Conservation (phyloP, 2,888 invertebrate species). For the Embidobia sp. region DNA sequence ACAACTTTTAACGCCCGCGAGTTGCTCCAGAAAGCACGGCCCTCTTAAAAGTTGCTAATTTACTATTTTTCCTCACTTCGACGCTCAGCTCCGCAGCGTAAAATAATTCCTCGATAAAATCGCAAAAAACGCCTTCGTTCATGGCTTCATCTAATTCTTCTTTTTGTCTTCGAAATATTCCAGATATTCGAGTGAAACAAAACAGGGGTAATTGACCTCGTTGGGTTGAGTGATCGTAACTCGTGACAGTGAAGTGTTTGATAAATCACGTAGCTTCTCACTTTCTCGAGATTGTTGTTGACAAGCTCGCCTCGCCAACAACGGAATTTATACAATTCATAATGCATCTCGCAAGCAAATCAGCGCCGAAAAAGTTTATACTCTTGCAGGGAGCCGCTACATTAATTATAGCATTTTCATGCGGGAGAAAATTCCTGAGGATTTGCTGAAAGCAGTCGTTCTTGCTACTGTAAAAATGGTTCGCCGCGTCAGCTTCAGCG, state of each 20-base stretch:
- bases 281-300: conserved; percentile 35
- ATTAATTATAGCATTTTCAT: conserved; percentile 16
- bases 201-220: conserved; percentile 29
- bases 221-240: conserved; percentile 43
- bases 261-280: conserved; percentile 44
- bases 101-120: no score
- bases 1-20: no score
- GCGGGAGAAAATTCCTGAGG: not conserved
- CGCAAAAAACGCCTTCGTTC: no score
- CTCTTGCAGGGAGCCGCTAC: not conserved
- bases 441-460: conserved; percentile 13
- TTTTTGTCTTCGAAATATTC: not conserved
- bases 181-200: conserved; percentile 27
- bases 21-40: no score
- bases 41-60: no score
- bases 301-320: not conserved
- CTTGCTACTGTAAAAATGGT: conserved; percentile 33
- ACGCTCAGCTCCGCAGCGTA: no score
- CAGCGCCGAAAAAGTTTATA: no score
- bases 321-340: conserved; percentile 30
- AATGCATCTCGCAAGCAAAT: no score
- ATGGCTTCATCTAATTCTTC: no score
- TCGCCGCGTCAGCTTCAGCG: conserved; percentile 38
- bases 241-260: conserved; percentile 37
- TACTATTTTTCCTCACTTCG: no score